Conservation (phyloP, 2,113 vertebrate species). For the Colius striatus region DNA sequence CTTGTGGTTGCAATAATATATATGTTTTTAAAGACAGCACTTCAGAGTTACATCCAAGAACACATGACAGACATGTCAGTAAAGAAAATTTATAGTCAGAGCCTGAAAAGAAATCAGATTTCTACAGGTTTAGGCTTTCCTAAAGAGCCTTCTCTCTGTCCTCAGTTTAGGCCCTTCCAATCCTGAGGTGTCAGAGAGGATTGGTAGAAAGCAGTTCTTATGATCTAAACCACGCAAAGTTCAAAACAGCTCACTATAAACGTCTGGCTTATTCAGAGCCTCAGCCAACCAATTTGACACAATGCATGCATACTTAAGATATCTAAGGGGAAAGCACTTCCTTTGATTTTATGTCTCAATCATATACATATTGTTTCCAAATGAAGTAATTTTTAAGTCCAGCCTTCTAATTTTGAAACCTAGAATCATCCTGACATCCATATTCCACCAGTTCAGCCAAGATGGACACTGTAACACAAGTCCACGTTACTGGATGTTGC, state of each 20-base stretch:
- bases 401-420: background rate
- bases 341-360: background rate
- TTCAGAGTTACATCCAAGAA: background rate
- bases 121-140: background rate
- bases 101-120: background rate
- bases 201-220: background rate
- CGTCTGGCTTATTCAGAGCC: background rate
- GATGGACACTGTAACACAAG: background rate
- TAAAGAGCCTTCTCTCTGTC: background rate
- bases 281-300: background rate
- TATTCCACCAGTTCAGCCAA: background rate
- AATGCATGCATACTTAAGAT: background rate
- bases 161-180: background rate
- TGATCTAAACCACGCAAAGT: background rate
- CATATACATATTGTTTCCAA: background rate
- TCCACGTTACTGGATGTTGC: background rate
- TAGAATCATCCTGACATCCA: background rate
- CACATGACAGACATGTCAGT: background rate
- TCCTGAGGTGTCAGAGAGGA: background rate
- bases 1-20: background rate
- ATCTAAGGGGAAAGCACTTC: background rate
- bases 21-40: background rate
- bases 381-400: background rate
- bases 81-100: too few species aligned
- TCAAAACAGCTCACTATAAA: background rate